These are phyloP conservation scores for Chirona hameri DNA, from an alignment of 2,888 invertebrate species.

Conservation along the genomic window DNA sequence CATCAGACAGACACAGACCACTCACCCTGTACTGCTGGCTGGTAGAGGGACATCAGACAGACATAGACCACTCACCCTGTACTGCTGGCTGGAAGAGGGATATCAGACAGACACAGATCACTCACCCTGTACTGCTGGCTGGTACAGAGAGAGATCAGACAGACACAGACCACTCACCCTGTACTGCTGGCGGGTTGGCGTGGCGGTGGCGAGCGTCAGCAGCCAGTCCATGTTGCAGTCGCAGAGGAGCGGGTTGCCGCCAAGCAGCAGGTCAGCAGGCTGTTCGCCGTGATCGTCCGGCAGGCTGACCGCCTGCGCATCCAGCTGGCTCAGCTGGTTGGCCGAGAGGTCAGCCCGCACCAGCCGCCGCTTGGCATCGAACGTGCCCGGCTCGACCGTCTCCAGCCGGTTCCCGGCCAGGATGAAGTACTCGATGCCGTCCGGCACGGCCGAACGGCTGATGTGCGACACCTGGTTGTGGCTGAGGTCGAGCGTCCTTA, in stretches of 20 bases:
- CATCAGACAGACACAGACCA: no score
- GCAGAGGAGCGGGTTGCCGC: slow-evolving; percentile 89
- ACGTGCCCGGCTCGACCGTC: slow-evolving; percentile 77
- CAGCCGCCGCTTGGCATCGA: slow-evolving; percentile 80
- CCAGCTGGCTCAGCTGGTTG: slow-evolving; percentile 84
- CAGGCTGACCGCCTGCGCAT: slow-evolving; percentile 79
- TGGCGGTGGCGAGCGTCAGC: slow-evolving; percentile 80
- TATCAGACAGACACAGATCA: no score
- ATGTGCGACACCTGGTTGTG: slow-evolving; percentile 71
- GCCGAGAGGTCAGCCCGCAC: slow-evolving; percentile 88
- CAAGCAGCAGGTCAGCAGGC: slow-evolving; percentile 86
- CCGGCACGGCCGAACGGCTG: slow-evolving; percentile 67
- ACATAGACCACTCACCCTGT: no score
- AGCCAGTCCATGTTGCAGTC: slow-evolving; percentile 96
- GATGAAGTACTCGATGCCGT: slow-evolving; percentile 78
- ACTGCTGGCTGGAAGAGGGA: no score
- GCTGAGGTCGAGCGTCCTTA: slow-evolving; percentile 84
- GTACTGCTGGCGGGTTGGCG: slow-evolving; percentile 80
- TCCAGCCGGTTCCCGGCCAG: slow-evolving; percentile 51
- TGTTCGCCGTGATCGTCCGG: slow-evolving; percentile 66
- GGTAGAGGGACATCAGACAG: no score
- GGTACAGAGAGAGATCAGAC: no score
- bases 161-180: no score
- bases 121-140: slow-evolving; percentile 52
- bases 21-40: no score